Base-by-base conservation (phyloP, 2,888 invertebrate species). In the Troides oblongomaculatus region DNA sequence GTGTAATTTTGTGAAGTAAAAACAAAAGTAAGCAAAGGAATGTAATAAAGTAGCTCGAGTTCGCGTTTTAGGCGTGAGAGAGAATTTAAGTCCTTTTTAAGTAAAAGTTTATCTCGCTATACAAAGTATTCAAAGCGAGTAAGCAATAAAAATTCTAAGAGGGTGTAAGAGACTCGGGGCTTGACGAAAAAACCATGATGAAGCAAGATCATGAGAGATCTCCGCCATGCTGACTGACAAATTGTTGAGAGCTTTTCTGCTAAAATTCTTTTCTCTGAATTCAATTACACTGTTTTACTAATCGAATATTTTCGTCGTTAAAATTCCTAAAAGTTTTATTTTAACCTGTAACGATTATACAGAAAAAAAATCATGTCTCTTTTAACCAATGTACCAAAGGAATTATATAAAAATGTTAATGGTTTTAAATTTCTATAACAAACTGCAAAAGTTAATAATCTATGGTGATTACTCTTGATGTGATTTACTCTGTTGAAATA, bases 161-260 rank as follows among this genome's bases (percentile, higher is more conserved):
- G 76, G 78, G 77, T 78, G 83, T 76, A 81, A 80, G 80, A 77
- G 77, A 79, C 79, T 78, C 80, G 77, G 78, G 81, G 80, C 87
- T 87, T 86, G 84, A 83, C 81, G 82, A 84, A 86, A 87, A 89
- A 89, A 87, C 84, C 84, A 89, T 90, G 88, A 90, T 89, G 88
- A 86, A 88, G 86, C 88, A 84, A 86, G 87, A 87, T 86, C 87
- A 87, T 85, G 85, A 83, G 76, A 81, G 80, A 84, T 83, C 85
- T 83, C 78, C 82, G 81, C 79, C 84, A 83, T 82, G 68, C 85
- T 85, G 84, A 84, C 87, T 87, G 89, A 89, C 83, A 88, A 89
- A 89, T 88, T 86, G 87, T 84, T 81, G 80, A 85, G 84, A 86
- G 84, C 88, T 89, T 88, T 88, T 89, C 85, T 82, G 81, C 82